A percentile compares a stretch with the other conserved stretches of the same genome.
phyloP scores from a whole-genome alignment of 2,888 invertebrate genomes.

The Encarsia formosa region DNA sequence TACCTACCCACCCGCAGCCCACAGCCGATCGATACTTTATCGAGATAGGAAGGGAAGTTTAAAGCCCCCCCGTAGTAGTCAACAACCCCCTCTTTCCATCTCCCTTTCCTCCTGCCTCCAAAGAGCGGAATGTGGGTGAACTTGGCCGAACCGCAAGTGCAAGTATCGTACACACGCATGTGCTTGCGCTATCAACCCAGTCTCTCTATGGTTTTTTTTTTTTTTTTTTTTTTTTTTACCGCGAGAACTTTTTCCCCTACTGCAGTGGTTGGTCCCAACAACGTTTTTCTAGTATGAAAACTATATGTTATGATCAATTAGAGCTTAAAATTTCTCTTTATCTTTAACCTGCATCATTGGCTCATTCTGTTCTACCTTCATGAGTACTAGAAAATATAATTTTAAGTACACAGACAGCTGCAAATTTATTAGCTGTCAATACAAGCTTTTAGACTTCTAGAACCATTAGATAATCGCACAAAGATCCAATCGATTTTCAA shows the following conservation, averaged over 20 bases:
- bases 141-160: conserved; percentile 17
- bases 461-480: too few relatives aligned
- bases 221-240: neutral
- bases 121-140: conserved; percentile 34
- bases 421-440: too few relatives aligned
- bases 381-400: too few relatives aligned
- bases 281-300: too few relatives aligned
- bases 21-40: neutral
- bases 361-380: too few relatives aligned
- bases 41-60: neutral
- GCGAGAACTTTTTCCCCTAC: neutral
- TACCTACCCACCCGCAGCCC: conserved; percentile 17
- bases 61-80: neutral
- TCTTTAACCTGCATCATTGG: too few relatives aligned
- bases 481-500: too few relatives aligned
- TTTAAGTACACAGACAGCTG: too few relatives aligned
- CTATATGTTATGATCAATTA: too few relatives aligned
- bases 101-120: neutral
- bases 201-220: neutral
- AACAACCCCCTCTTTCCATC: conserved; percentile 5
- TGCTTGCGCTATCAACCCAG: neutral
- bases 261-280: too few relatives aligned
- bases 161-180: neutral
- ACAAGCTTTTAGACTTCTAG: too few relatives aligned
- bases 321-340: too few relatives aligned